These are phyloP conservation scores for Cyprinodon tularosa DNA, from an alignment of 2,113 vertebrate genomes.

Conservation along the genomic window DNA sequence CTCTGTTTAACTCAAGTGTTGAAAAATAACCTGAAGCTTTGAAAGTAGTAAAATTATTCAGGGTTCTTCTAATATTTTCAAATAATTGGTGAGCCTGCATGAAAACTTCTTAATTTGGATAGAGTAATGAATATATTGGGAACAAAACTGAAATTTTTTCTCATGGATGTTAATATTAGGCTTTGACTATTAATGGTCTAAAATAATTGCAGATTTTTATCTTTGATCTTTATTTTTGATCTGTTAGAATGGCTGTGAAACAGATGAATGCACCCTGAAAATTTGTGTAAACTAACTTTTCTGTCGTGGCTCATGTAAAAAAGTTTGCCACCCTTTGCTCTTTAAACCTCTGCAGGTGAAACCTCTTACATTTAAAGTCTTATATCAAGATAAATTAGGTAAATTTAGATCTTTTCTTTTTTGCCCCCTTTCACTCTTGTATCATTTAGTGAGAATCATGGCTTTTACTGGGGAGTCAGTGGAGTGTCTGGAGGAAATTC, in stretches of 20 bases:
- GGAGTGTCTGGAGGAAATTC: slow-evolving; percentile 72
- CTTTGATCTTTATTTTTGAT: background rate
- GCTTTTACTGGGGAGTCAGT: slow-evolving; percentile 50
- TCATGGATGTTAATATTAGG: background rate
- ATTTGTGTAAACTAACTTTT: background rate
- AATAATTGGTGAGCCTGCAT: too few species aligned
- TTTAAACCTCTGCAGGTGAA: background rate
- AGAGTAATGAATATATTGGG: background rate
- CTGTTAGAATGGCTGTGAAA: background rate
- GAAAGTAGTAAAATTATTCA: background rate
- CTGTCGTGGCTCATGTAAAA: background rate
- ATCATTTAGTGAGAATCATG: slow-evolving; percentile 51
- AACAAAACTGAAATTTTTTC: background rate
- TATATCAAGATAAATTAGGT: background rate
- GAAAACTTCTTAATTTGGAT: too few species aligned
- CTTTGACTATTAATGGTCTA: background rate
- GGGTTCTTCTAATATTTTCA: background rate
- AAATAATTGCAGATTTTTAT: background rate
- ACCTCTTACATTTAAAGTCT: background rate
- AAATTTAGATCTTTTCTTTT: background rate
- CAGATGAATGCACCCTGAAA: background rate
- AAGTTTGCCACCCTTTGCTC: background rate
- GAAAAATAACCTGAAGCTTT: background rate
- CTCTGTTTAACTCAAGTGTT: background rate
- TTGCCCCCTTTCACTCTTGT: background rate